Evolutionary conservation across 2,113 vertebrate species (phyloP).

Genomic region (Poeciliopsis turrubarensis): DNA sequence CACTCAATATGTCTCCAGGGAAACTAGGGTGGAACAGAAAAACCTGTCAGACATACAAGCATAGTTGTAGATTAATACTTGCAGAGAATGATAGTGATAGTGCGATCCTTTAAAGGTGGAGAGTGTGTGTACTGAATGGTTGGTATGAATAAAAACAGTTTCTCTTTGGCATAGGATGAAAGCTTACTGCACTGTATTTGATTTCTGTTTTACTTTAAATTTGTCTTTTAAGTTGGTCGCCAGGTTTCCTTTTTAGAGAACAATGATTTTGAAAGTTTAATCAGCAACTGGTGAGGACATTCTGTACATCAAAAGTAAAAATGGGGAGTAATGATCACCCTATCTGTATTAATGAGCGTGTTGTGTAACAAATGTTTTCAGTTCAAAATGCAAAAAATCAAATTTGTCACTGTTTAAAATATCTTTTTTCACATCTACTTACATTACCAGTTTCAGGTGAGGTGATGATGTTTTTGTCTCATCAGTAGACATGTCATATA

Average conservation of each 20-base stretch:
- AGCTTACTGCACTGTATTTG: neutral
- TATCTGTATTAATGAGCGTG: no score
- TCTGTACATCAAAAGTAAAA: no score
- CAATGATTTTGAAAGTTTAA: neutral
- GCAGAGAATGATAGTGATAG: neutral
- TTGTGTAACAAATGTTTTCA: no score
- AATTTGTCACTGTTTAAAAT: no score
- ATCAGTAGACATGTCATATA: no score
- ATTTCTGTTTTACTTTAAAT: slow-evolving; percentile 5
- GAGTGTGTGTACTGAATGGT: slow-evolving; percentile 13
- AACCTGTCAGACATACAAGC: neutral
- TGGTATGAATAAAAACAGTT: slow-evolving; percentile 42
- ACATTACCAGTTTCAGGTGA: no score
- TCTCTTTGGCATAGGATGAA: slow-evolving; percentile 12
- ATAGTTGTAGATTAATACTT: neutral
- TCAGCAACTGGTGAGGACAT: neutral
- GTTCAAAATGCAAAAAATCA: no score
- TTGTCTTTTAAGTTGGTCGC: neutral
- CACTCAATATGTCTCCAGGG: slow-evolving; percentile 35
- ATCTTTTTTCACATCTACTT: no score
- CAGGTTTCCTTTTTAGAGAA: neutral
- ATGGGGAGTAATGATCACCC: no score
- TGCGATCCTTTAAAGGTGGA: neutral
- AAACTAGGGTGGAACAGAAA: slow-evolving; percentile 20
- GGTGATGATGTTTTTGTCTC: no score